Evolutionary conservation across 2,113 vertebrate genomes (phyloP).

Genomic region (Xerus inauris): DNA sequence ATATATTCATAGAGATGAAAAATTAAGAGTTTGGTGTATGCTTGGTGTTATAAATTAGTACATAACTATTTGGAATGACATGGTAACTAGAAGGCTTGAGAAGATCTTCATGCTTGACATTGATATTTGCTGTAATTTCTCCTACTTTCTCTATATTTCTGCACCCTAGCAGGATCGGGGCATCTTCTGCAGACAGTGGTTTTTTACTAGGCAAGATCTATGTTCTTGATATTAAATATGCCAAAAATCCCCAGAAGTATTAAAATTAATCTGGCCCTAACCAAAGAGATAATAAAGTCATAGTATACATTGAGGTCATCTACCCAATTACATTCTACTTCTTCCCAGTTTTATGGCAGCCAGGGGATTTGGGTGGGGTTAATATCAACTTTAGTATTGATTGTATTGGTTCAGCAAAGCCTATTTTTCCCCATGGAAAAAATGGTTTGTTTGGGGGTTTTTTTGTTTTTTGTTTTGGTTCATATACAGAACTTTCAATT

Average conservation of each 20-base stretch:
- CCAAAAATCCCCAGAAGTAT: not conserved
- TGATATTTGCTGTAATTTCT: not conserved
- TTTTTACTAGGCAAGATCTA: not conserved
- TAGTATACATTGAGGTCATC: rapidly evolving
- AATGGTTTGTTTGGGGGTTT: too few relatives aligned
- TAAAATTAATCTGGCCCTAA: not conserved
- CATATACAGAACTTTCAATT: not conserved
- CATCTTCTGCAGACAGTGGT: not conserved
- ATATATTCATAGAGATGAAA: not conserved
- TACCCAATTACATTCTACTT: not conserved
- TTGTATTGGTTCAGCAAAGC: not conserved
- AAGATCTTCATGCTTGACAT: not conserved
- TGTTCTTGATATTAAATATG: not conserved
- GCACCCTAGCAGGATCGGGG: not conserved
- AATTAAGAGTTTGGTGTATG: not conserved
- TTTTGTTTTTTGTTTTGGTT: too few relatives aligned
- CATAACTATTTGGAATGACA: not conserved
- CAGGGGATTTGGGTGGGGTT: not conserved
- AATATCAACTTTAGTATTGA: not conserved
- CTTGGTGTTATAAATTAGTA: not conserved
- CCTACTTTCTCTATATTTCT: not conserved
- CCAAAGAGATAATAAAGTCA: not conserved
- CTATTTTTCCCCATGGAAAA: not conserved
- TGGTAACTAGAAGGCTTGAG: not conserved
- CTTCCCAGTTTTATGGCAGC: not conserved